phyloP scores from a whole-genome alignment of 2,888 invertebrate species.

The Clistopyga incitator region DNA sequence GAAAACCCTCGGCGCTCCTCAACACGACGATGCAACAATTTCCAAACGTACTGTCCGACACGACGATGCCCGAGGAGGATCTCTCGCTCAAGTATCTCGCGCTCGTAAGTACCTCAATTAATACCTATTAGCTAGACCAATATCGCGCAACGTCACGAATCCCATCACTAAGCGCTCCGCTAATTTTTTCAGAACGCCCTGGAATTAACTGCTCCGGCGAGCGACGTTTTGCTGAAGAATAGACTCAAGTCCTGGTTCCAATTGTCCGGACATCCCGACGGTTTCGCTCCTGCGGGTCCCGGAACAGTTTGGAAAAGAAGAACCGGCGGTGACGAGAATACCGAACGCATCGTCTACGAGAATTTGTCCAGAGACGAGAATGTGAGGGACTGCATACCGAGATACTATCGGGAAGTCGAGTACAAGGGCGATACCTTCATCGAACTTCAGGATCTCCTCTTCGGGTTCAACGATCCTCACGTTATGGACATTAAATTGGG shows the following conservation, averaged over 20 bases:
- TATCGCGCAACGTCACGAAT: not conserved
- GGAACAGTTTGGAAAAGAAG: constrained; percentile 97
- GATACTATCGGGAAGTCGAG: constrained; percentile 93
- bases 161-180: not conserved
- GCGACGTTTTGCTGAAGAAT: constrained; percentile 92
- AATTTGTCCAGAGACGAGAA: constrained; percentile 90
- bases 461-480: constrained; percentile 95
- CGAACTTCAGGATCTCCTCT: constrained; percentile 96
- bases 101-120: constrained; percentile 75
- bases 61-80: constrained; percentile 80
- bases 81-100: constrained; percentile 82
- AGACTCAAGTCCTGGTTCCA: constrained; percentile 92
- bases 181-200: constrained; percentile 90
- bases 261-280: constrained; percentile 96
- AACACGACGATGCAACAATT: constrained; percentile 77
- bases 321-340: constrained; percentile 88
- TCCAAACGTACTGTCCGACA: constrained; percentile 78
- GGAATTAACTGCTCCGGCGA: constrained; percentile 95
- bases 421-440: constrained; percentile 94
- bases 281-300: constrained; percentile 96
- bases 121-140: not conserved
- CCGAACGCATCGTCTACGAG: constrained; percentile 92
- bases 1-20: constrained; percentile 46
- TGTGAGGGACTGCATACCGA: constrained; percentile 91
- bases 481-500: constrained; percentile 99